Base-by-base conservation (phyloP, 2,888 invertebrate species). In the Encarsia formosa region DNA sequence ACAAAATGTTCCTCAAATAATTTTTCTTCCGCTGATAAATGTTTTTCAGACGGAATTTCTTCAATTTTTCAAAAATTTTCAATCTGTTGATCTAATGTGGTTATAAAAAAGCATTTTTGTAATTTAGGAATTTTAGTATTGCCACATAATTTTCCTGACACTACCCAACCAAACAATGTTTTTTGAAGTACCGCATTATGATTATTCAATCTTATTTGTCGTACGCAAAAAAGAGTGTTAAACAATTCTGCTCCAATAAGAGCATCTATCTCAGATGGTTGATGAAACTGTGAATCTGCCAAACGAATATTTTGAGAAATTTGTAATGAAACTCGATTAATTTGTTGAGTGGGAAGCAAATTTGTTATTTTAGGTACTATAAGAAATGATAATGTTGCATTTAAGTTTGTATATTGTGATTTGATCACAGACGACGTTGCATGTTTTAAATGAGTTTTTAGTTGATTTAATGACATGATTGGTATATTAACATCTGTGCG, bases 1-100 rank as follows among this genome's bases (percentile, higher is more conserved):
- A 13, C 3, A 20, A 20, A 38, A n/a, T 20, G 20, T 68, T 65
- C 63, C 66, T 54, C 44, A 1, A 50, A 37, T 32, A 38, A 4
- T n/a, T 24, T 23, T 32, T 50, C 42, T 50, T 50, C 43, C 16
- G 38, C 43, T 1, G 43, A 50, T 31, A 50, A 31, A 20, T 44
- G 44, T 23, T 34, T 44, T 9, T 31, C 6, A 6, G 37, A 4
- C 3, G 9, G 23, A 2, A 38, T 9, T 44, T 50, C 49, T 38
- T 43, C 43, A 3, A 50, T 43, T 39, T 50, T 32, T 44, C 43
- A 43, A 23, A 50, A 38, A 16, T 42, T 26, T 8, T 11, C 11
- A 8, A 26, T 26, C 11, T 26, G 26, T 26, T 6, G 11, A 26
- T 26, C 11, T 8, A 6, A 26, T 26, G 6, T 8, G 11, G 26